Percentiles rank a stretch among this genome's conserved stretches.
phyloP scores from a whole-genome alignment of 2,113 vertebrate species.

The Helogale parvula region DNA sequence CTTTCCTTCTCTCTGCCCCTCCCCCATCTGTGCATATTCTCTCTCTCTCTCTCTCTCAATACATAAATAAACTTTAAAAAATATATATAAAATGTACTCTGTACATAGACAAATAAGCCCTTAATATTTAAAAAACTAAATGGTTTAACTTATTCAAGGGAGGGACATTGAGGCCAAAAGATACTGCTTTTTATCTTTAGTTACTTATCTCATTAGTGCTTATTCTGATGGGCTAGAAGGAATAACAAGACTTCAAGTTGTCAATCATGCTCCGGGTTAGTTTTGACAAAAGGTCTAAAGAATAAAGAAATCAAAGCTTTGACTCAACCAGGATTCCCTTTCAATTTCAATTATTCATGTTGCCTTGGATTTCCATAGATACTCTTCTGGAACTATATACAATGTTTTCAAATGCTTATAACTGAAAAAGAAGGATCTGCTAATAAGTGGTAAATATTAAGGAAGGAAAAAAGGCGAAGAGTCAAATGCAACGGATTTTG shows the following conservation, averaged over 20 bases:
- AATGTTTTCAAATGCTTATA: constrained; percentile 9
- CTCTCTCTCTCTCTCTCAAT: no score
- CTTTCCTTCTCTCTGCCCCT: no score
- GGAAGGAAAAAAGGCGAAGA: neutral
- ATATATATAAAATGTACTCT: neutral
- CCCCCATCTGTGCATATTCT: no score
- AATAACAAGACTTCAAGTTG: neutral
- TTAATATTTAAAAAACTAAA: constrained; percentile 21
- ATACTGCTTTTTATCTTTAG: neutral
- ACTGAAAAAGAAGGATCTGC: neutral
- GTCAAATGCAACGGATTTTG: neutral
- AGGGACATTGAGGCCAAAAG: neutral
- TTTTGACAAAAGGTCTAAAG: neutral
- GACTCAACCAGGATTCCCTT: neutral
- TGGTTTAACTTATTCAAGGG: constrained; percentile 38
- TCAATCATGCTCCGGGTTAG: neutral
- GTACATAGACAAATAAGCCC: neutral
- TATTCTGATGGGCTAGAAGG: neutral
- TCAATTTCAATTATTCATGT: neutral
- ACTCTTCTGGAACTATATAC: neutral
- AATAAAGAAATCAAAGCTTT: neutral
- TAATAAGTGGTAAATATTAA: neutral
- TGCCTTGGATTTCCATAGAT: neutral
- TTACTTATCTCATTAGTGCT: neutral
- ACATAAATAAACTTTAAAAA: no score